Base-by-base conservation (phyloP, 2,888 invertebrate species). In the Lepidocyrtoides sp. region DNA sequence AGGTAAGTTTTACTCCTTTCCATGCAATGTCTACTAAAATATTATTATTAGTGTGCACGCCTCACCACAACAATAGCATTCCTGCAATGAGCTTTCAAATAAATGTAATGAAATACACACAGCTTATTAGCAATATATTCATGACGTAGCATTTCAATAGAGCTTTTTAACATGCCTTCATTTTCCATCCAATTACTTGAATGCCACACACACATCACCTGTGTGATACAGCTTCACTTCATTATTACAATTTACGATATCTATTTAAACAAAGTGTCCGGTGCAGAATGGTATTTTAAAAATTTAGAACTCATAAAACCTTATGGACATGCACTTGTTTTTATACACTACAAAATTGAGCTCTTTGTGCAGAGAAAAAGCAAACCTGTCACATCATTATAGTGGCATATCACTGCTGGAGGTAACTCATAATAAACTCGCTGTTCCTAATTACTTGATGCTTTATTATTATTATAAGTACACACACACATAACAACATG, bases 91-190 rank as follows among this genome's bases (percentile, higher is more conserved):
- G 51, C 29, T 48, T 51, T 63, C 48, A 41, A 41, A 29, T 77
- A 48, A 51, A 44, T 44, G 17, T 57, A 75, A 75, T 75, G 75
- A 75, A 48, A 75, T 75, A 48, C 48, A 48, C 48, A 41, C 10
- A 57, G 77, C 87, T 87, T 87, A 87, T 87, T 87, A 87, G 87
- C 79, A 79, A 79, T 54, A 81, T 66, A n/a, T n/a, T n/a, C n/a
- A n/a, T n/a, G n/a, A n/a, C n/a, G n/a, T n/a, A n/a, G n/a, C n/a
- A n/a, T n/a, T n/a, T 81, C 26, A 26, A 23, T 48, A 72, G 41
- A 48, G 48, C 26, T 48, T 75, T 75, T 26, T 48, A 51, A 75
- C 63, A 48, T 81, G 69, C 20, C 69, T 66, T 66, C 63, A 54
- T 29, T 88, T 51, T 66, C 57, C 69, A 44, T 88, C 88, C 88